Base-by-base conservation (phyloP, 2,113 vertebrate species). In the Alaudala cheleensis region DNA sequence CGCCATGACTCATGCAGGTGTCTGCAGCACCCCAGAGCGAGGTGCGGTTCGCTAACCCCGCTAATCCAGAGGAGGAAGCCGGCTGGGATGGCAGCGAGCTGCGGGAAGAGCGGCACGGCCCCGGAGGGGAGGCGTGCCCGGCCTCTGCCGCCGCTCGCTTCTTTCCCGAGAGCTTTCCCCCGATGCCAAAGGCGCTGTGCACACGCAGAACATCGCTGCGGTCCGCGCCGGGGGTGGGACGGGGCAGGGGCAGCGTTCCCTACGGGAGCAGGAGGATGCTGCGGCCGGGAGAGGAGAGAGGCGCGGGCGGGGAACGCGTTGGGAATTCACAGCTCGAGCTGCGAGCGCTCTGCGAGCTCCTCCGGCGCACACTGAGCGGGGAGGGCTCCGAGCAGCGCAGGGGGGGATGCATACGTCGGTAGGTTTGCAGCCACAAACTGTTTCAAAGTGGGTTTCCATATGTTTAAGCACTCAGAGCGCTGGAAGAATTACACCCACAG, bases 401-500 rank as follows among this genome's bases (percentile, higher is more conserved):
- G 78, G 54, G 78, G 54, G 33, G 70, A 54, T 19, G 50, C 66
- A 73, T 23, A 61, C 39, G 42, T 44, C 6, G 51, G 39, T 10
- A 88, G 96, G 69, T 96, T 94, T 87, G 92, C 92, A 93, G 90
- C 94, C 85, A 91, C 95, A 62, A 94, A 95, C 96, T 97, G 94
- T 85, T 90, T 61, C 70, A 56, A 76, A 96, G 95, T 71, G 65
- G 80, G 67, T 95, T 96, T 97, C 97, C 97, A 95, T 97, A 96
- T 97, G 96, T 70, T 93, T 74, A 70, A 95, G 91, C 66, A 1
- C 67, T 95, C 83, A 22, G 66, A 78, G 82, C 60, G 33, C 96
- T 95, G 94, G 88, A 93, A 97, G 87, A 93, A 97, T 94, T 84
- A 97, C 98, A 95, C 98, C 98, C 97, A 97, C 98, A 95, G 42